Conservation (phyloP, 2,113 vertebrate genomes). For the Rhineura floridana region DNA sequence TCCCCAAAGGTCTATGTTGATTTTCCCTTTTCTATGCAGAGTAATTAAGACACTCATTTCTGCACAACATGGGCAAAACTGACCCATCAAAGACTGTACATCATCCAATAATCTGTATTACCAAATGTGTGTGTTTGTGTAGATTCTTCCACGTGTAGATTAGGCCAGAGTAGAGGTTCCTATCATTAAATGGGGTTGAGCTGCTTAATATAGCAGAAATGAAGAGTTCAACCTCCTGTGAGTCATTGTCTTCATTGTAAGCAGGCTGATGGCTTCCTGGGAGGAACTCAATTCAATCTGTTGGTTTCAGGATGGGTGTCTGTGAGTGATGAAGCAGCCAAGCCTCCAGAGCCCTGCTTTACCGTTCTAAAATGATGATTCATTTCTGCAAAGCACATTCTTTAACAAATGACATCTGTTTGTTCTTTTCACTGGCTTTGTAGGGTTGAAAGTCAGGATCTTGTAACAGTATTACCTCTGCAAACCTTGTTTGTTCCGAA, state of each 20-base stretch:
- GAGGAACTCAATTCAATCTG: conserved; percentile 34
- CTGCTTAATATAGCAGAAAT: conserved; percentile 18
- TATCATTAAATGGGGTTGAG: neutral
- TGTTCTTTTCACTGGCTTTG: neutral
- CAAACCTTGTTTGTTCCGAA: neutral
- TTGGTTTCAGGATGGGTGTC: conserved; percentile 21
- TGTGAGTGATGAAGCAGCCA: neutral
- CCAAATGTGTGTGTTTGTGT: too few species aligned
- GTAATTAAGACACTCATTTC: conserved; percentile 7
- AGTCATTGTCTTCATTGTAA: conserved; percentile 41
- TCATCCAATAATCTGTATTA: too few species aligned
- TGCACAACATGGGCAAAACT: neutral
- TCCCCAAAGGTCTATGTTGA: too few species aligned
- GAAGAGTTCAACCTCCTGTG: neutral
- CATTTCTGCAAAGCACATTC: neutral
- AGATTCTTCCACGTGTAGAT: neutral
- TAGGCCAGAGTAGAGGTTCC: neutral
- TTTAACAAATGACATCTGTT: neutral
- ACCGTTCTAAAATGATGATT: neutral
- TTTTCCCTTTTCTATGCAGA: neutral
- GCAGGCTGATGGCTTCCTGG: conserved; percentile 37
- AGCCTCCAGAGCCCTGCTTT: neutral
- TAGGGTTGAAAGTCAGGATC: neutral
- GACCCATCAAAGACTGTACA: conserved; percentile 9
- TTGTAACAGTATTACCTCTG: neutral